Base-by-base conservation (phyloP, 1,140 invertebrate species). In the Bombus waltoni region DNA sequence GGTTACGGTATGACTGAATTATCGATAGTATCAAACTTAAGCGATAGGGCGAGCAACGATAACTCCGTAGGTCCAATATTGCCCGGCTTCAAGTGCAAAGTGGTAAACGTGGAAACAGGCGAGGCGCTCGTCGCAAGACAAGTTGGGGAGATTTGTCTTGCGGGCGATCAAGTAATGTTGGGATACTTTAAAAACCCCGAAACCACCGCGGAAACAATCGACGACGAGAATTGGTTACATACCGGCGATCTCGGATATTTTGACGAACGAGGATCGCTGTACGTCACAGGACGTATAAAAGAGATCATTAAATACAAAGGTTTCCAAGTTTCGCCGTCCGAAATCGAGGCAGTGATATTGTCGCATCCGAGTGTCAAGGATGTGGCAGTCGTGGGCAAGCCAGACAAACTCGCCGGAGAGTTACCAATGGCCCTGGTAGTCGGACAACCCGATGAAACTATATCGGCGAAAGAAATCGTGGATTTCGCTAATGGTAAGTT, bases 1-100 rank as follows among this genome's bases (percentile, higher is more conserved):
- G 97, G 96, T 2, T 97, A 97, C 90, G 97, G 97, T 1, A 95
- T 97, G 91, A 97, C 97, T 8, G 97, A 97, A 92, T 96, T 96
- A 0, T 96, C 97, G 2, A 92, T 97, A 84, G 93, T 88, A 35
- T 78, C 65, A 18, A 44, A 42, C 18, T 0, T 90, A 1, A 79
- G 79, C 38, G 35, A 65, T 0, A 79, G 82, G 68, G 38, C 18
- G 15, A 32, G 22, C 4, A 25, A 57, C 3, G 53, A 90, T 10
- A 22, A 68, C 0, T 80, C 72, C 5, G 57, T 90, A 3, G 84
- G 44, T 1, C 8, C 11, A 1, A 1, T 86, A 25, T 0, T 85
- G 2, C 83, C 90, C 1, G 89, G 88, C 32, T 53, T 85, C 1
- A 70, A 62, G 2, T 70, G 81, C 53, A 95, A 95, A 89, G 83